Evolutionary conservation across 1,140 invertebrate species (phyloP), one percentile per base, ranked within the genome.

Genomic region (Brachionus asplanchnoidis): DNA sequence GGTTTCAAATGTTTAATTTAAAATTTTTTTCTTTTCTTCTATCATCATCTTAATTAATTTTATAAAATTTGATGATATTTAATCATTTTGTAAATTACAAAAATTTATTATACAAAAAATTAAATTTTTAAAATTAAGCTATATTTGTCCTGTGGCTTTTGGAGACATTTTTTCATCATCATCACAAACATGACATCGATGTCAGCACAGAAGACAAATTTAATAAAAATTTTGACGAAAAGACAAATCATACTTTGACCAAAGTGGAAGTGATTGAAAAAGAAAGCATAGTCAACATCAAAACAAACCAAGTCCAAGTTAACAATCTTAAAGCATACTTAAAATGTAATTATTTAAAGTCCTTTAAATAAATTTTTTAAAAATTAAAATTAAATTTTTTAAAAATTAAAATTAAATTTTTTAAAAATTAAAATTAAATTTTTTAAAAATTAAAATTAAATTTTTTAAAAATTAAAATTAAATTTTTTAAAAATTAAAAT

Each of bases 141-240:
- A 65, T 82, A 36, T 82, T 82, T 46, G 0, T 60, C 0, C 6
- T 82, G 12, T 82, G 79, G 79, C 1, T 82, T 9, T 44, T 82
- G 36, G 79, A 82, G 44, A 60, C n/a, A 17, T 82, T 82, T 65
- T 82, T 82, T 14, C 53, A 82, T 66, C 79, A 82, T 65, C 79
- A 82, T 82, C 53, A 82, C n/a, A 3, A 80, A 17, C 78, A 80
- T 40, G 56, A 80, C 32, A 46, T 12, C 5, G 11, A 46, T 11
- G 14, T 12, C 9, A 42, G 40, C 23, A 56, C 11, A 32, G 42
- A 65, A 36, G 12, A 82, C 42, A 28, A 28, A 12, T n/a, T 11
- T n/a, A 12, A 23, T 23, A 9, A 50, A 56, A 32, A 60, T 3
- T 17, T 1, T 26, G 7, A 4, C 4, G 6, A 28, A 26, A 65